Evolutionary conservation across 1,140 invertebrate species (phyloP), one percentile per base, ranked within the genome.

Genomic region (Neocloeon triangulifer): DNA sequence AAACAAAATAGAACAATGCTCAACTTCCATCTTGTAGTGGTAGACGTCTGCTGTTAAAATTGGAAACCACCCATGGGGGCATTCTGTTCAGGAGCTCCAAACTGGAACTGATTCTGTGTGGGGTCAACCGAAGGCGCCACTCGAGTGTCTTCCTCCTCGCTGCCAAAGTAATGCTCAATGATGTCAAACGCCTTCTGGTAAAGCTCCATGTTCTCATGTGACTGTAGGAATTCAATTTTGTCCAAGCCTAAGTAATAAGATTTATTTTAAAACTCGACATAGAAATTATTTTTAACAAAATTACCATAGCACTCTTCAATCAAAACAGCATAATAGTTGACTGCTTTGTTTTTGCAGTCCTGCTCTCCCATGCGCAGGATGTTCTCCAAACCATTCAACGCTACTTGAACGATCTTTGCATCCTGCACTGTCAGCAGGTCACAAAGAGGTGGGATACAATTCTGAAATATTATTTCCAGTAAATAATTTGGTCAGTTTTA

Each of bases 281-380:
- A n/a, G n/a, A 23, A 23, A 8, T 8, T 8, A 23, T 8, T 8
- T 8, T 23, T 23, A 8, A 14, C n/a, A 26, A 37, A 51, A 55
- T 62, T 64, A 91, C 89, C 89, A 53, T 79, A 91, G 48, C 89
- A 96, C 59, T 96, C 85, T 57, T 96, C 92, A 39, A 96, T 76
- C 20, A 82, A 57, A 18, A 89, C 75, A 15, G 85, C 80, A 50
- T 89, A 95, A 1, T 78, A 75, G 56, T 97, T 96, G 5, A 79
- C 64, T 17, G 64, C 65, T 25, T 70, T 69, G 21, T 54, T 46
- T 44, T 72, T 69, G 3, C 70, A 62, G 52, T 80, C 73, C 47
- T 81, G 73, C 50, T 92, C 82, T 19, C 92, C 92, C 7, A 88
- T 61, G 51, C 82, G 71, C 12, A 97, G 58, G 41, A 97, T 95